Evolutionary conservation across 2,888 invertebrate genomes (phyloP).

Genomic region (Rhodophaea formosa): DNA sequence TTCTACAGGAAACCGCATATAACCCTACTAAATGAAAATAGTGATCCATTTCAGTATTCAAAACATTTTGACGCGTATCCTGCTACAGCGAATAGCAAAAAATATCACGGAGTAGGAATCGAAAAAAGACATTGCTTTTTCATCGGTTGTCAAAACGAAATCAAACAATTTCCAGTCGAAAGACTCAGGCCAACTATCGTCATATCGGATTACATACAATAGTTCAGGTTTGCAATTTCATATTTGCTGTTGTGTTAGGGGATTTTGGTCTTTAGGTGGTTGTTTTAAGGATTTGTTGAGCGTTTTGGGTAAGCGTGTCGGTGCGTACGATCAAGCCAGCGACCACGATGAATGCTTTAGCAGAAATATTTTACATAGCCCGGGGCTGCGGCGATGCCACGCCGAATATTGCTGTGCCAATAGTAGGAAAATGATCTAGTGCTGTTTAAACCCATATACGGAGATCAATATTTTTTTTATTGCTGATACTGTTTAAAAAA

Average conservation of each 20-base stretch:
- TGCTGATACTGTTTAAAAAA: no score
- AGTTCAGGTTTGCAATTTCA: conserved; percentile 54
- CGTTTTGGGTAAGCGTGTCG: conserved; percentile 43
- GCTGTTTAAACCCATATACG: conserved; percentile 35
- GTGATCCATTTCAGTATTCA: not conserved
- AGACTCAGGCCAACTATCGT: conserved; percentile 64
- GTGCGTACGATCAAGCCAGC: conserved; percentile 69
- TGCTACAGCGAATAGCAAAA: conserved; percentile 1
- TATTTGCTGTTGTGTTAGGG: conserved; percentile 24
- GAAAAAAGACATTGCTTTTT: conserved; percentile 17
- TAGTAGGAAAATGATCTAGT: conserved; percentile 55
- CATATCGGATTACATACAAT: conserved; percentile 71
- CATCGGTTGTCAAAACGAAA: conserved; percentile 51
- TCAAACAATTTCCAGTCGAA: conserved; percentile 65
- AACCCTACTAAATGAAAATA: not conserved
- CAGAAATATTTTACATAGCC: conserved; percentile 81
- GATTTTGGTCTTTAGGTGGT: conserved; percentile 43
- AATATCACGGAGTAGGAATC: conserved; percentile 5
- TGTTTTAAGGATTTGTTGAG: conserved; percentile 37
- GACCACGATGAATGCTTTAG: conserved; percentile 80
- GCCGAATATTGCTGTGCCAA: conserved; percentile 77
- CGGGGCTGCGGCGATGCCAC: conserved; percentile 64
- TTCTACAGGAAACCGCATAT: not conserved
- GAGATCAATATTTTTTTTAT: no score
- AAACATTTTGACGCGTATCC: conserved; percentile 10